These are phyloP conservation scores for Brachypodius melanocephalos DNA, from an alignment of 2,113 vertebrate species.

Conservation along the genomic window DNA sequence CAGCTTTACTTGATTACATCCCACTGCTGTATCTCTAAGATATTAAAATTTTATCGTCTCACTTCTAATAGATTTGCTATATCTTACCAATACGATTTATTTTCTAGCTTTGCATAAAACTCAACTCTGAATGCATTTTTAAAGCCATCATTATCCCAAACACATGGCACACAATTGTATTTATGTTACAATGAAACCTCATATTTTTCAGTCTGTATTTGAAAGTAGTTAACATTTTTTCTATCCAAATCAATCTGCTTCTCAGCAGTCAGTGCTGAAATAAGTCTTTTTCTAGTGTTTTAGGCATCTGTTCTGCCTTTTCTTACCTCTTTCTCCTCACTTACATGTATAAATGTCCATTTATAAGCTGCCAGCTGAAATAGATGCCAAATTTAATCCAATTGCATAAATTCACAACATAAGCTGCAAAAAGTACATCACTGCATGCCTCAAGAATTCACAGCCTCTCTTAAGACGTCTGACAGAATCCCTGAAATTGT, in stretches of 20 bases:
- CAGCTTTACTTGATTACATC: neutral
- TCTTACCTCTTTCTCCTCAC: neutral
- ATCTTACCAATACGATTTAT: neutral
- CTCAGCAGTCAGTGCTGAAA: neutral
- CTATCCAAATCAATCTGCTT: neutral
- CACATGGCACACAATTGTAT: neutral
- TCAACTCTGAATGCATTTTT: neutral
- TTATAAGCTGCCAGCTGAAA: slow-evolving; percentile 51
- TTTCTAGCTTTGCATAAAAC: neutral
- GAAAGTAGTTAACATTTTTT: neutral
- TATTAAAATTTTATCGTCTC: neutral
- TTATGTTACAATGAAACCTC: neutral
- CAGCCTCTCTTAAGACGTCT: neutral
- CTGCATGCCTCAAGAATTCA: neutral
- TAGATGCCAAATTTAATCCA: slow-evolving; percentile 48
- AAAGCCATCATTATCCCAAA: neutral
- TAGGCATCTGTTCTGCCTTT: neutral
- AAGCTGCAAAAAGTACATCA: slow-evolving; percentile 50
- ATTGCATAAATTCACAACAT: slow-evolving; percentile 43
- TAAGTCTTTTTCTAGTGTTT: slow-evolving; percentile 2
- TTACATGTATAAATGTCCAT: neutral
- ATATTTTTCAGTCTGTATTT: neutral
- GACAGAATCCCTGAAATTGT: neutral
- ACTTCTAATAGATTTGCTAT: neutral
- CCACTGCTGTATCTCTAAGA: neutral